Evolutionary conservation across 2,113 vertebrate genomes (phyloP).

Genomic region (Pelobates fuscus): DNA sequence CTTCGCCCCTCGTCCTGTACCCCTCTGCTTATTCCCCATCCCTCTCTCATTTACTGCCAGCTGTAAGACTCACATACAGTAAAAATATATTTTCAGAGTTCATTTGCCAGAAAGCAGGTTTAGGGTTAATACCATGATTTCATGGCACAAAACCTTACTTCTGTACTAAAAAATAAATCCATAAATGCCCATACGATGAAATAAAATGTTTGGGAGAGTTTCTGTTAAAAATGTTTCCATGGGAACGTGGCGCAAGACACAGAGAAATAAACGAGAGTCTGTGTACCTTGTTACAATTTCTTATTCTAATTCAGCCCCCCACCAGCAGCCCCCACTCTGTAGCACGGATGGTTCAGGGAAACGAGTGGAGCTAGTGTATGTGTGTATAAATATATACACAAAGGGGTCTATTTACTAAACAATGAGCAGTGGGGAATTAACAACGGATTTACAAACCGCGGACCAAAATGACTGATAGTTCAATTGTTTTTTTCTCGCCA

Average conservation of each 20-base stretch:
- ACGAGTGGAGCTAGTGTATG: not conserved
- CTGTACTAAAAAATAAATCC: not conserved
- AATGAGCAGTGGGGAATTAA: no score
- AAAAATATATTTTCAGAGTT: not conserved
- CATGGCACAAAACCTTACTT: no score
- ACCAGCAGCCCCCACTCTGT: not conserved
- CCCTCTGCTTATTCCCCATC: no score
- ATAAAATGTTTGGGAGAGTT: slow-evolving; percentile 28
- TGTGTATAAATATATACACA: not conserved
- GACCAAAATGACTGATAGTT: no score
- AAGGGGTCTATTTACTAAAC: no score
- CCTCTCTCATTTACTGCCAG: no score
- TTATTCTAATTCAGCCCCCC: slow-evolving; percentile 24
- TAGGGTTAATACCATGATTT: not conserved
- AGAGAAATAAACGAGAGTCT: slow-evolving; percentile 20
- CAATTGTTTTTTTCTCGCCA: no score
- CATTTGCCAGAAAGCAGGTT: not conserved
- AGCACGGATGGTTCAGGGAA: not conserved
- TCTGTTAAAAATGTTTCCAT: slow-evolving; percentile 46
- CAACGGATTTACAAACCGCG: no score
- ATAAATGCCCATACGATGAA: slow-evolving; percentile 5
- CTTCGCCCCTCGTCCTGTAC: not conserved
- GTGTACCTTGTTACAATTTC: slow-evolving; percentile 11
- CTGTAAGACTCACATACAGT: no score
- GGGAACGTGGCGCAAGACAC: slow-evolving; percentile 23